These are phyloP conservation scores for Asbolus verrucosus DNA, from an alignment of 1,140 invertebrate genomes.

Conservation along the genomic window DNA sequence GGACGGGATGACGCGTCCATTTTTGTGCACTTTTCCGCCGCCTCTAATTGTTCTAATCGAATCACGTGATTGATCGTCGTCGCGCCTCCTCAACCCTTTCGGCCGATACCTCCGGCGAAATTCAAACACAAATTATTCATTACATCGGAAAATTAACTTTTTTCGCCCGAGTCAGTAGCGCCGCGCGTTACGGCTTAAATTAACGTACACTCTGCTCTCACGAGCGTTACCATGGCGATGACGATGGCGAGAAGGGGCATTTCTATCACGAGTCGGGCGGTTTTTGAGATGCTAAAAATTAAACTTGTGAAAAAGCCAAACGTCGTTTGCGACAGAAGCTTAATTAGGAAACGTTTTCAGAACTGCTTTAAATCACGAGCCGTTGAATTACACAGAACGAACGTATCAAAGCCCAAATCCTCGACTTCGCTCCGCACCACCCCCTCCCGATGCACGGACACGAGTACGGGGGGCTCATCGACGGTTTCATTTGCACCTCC, in stretches of 20 bases:
- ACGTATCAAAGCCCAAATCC: conserved; percentile 42
- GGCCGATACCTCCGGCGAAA: conserved; percentile 47
- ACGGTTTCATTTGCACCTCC: not conserved
- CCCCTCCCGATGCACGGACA: conserved; percentile 3
- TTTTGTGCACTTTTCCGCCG: conserved; percentile 8
- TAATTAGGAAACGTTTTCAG: conserved; percentile 66
- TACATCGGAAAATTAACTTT: conserved; percentile 60
- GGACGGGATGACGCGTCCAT: not conserved
- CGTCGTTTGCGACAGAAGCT: conserved; percentile 66
- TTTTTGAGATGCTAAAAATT: conserved; percentile 63
- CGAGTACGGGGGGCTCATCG: not conserved
- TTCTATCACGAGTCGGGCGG: conserved; percentile 54
- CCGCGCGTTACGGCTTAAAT: conserved; percentile 47
- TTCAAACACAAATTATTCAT: conserved; percentile 59
- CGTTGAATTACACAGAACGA: conserved; percentile 59
- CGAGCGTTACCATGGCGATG: conserved; percentile 52
- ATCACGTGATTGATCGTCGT: conserved; percentile 30
- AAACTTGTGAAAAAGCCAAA: conserved; percentile 63
- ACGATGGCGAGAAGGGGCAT: conserved; percentile 52
- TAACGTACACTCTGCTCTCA: conserved; percentile 49
- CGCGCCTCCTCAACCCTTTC: conserved; percentile 45
- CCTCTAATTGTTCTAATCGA: conserved; percentile 58
- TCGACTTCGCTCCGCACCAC: not conserved
- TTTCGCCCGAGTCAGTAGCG: conserved; percentile 50
- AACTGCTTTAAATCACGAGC: conserved; percentile 63